Percentiles rank a stretch among this genome's conserved stretches.
Conservation (phyloP, 2,888 invertebrate genomes). For the Pegoplata infirma region DNA sequence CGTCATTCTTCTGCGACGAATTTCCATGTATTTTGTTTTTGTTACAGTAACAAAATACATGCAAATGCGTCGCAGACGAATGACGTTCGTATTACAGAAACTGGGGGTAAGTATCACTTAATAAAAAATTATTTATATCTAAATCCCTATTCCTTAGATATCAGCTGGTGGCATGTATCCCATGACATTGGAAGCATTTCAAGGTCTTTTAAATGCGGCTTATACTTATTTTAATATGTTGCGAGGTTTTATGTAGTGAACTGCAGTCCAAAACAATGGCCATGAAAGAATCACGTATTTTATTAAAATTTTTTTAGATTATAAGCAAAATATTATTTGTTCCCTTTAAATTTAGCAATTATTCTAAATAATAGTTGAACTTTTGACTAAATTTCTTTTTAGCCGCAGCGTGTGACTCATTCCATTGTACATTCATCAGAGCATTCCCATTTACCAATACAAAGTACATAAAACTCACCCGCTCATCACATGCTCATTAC, state of each 20-base stretch:
- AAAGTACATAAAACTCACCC: conserved; percentile 25
- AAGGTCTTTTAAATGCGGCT: conserved; percentile 64
- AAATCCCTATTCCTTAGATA: conserved; percentile 50
- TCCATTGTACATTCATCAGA: neutral
- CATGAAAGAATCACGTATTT: conserved; percentile 1
- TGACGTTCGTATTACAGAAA: too few species aligned
- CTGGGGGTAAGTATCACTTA: too few species aligned
- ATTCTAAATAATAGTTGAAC: neutral
- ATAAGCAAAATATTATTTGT: neutral
- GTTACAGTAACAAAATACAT: too few species aligned
- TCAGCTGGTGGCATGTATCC: conserved; percentile 66
- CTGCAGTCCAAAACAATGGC: too few species aligned
- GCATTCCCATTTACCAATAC: neutral
- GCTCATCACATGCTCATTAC: conserved; percentile 38
- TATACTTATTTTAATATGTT: conserved; percentile 67
- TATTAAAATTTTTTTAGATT: too few species aligned
- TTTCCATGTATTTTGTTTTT: too few species aligned
- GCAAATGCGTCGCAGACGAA: too few species aligned
- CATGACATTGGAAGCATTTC: conserved; percentile 66
- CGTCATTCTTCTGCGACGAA: too few species aligned
- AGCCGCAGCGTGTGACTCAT: neutral
- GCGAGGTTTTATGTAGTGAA: too few species aligned
- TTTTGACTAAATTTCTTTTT: neutral
- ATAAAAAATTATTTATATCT: neutral
- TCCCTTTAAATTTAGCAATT: neutral